A percentile compares a stretch with the other conserved stretches of the same genome.
Evolutionary conservation across 2,888 invertebrate species (phyloP).

Genomic region (Acanthopleura granulata): DNA sequence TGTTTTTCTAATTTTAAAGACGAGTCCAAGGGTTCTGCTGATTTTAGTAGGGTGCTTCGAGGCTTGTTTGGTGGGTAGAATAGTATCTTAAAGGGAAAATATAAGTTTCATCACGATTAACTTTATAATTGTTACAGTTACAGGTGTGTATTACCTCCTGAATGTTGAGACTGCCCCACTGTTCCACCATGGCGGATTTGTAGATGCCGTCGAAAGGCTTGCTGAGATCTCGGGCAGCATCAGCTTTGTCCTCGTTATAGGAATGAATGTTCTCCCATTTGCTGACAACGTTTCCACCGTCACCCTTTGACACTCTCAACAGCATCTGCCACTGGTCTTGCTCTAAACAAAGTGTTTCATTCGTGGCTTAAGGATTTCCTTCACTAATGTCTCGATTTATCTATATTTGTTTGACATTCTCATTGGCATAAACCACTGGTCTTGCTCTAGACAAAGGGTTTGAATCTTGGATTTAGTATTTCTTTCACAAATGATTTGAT

Average conservation of each 20-base stretch:
- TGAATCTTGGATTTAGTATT: too few species aligned
- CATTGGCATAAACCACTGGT: too few species aligned
- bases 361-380: not conserved
- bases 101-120: not conserved
- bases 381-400: too few species aligned
- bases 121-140: too few species aligned
- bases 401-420: too few species aligned
- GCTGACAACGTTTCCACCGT: not conserved
- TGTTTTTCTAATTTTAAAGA: too few species aligned
- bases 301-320: slow-evolving; percentile 5
- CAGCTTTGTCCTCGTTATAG: not conserved
- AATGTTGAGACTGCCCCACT: slow-evolving; percentile 43
- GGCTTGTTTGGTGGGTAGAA: too few species aligned
- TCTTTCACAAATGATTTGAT: too few species aligned
- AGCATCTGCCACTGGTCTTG: not conserved
- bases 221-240: slow-evolving; percentile 43
- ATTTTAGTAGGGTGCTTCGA: too few species aligned
- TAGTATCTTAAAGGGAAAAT: too few species aligned
- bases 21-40: too few species aligned
- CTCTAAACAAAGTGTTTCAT: not conserved
- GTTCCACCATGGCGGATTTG: slow-evolving; percentile 44
- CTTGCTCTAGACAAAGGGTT: too few species aligned
- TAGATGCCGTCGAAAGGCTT: slow-evolving; percentile 42
- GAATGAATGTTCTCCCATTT: not conserved
- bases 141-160: slow-evolving; percentile 35